These are phyloP conservation scores for Drosophila sp. DNA, from an alignment of 1,140 invertebrate species.

Conservation along the genomic window DNA sequence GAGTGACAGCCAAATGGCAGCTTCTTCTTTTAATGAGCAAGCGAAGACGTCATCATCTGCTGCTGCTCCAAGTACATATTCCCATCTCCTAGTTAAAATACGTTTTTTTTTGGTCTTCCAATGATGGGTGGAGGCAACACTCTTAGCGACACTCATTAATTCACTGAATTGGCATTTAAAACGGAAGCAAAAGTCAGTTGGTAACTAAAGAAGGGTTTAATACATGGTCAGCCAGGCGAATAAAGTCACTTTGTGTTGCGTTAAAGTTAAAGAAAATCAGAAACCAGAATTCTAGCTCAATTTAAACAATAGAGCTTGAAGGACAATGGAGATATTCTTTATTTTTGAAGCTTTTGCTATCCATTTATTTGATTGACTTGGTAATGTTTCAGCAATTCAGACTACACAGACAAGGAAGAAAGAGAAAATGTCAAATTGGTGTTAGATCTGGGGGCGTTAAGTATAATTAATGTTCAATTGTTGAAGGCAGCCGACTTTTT, in stretches of 20 bases:
- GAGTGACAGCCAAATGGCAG: slow-evolving; percentile 75
- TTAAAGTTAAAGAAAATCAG: no score
- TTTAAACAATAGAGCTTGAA: no score
- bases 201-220: slow-evolving; percentile 28
- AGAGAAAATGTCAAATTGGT: slow-evolving; percentile 51
- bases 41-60: slow-evolving; percentile 17
- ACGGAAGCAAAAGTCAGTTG: slow-evolving; percentile 56
- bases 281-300: no score
- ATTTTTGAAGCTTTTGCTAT: background rate
- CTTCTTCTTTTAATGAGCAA: slow-evolving; percentile 62
- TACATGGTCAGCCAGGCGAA: slow-evolving; percentile 39
- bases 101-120: slow-evolving; percentile 30
- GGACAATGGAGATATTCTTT: no score
- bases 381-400: slow-evolving; percentile 62
- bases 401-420: slow-evolving; percentile 56
- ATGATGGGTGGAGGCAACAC: background rate
- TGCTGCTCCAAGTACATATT: background rate
- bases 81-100: slow-evolving; percentile 11
- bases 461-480: slow-evolving; percentile 72
- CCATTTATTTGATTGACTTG: slow-evolving; percentile 28
- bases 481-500: slow-evolving; percentile 46
- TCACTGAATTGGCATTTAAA: slow-evolving; percentile 60
- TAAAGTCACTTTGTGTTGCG: background rate
- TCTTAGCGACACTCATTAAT: slow-evolving; percentile 52
- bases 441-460: slow-evolving; percentile 39